Conservation (phyloP, 2,113 vertebrate genomes). For the Poeciliopsis turrubarensis region DNA sequence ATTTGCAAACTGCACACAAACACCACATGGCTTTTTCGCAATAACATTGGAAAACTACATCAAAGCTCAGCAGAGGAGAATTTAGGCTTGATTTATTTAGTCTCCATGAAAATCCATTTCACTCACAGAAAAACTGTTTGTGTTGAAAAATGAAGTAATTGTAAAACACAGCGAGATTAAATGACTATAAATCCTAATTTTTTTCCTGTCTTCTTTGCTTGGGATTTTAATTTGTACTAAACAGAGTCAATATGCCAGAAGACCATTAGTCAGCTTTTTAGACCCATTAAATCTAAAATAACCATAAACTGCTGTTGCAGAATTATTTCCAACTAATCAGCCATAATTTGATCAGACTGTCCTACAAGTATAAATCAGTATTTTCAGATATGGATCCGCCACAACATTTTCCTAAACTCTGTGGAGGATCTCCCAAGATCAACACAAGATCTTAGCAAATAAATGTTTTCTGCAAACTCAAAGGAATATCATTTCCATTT, state of each 20-base stretch:
- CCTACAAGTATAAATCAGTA: too few relatives aligned
- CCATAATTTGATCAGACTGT: too few relatives aligned
- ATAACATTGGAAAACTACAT: not conserved
- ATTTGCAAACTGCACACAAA: not conserved
- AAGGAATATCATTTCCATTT: too few relatives aligned
- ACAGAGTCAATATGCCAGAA: constrained; percentile 1
- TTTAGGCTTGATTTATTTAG: not conserved
- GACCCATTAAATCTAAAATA: constrained; percentile 4
- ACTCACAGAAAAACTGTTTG: not conserved
- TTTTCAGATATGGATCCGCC: too few relatives aligned
- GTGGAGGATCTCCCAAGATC: too few relatives aligned
- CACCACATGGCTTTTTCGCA: not conserved
- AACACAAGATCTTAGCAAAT: too few relatives aligned
- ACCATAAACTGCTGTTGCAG: not conserved
- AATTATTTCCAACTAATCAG: not conserved
- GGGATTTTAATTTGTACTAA: constrained; percentile 1
- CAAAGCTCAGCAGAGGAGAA: not conserved
- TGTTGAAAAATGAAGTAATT: not conserved
- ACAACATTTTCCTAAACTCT: too few relatives aligned
- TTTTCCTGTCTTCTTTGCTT: too few relatives aligned
- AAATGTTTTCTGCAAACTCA: too few relatives aligned
- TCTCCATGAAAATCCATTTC: not conserved
- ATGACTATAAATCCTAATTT: not conserved
- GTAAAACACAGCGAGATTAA: constrained; percentile 6
- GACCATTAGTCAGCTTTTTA: not conserved